A percentile compares a stretch with the other conserved stretches of the same genome.
Evolutionary conservation across 2,113 vertebrate species (phyloP).

Genomic region (Pungitius pungitius): DNA sequence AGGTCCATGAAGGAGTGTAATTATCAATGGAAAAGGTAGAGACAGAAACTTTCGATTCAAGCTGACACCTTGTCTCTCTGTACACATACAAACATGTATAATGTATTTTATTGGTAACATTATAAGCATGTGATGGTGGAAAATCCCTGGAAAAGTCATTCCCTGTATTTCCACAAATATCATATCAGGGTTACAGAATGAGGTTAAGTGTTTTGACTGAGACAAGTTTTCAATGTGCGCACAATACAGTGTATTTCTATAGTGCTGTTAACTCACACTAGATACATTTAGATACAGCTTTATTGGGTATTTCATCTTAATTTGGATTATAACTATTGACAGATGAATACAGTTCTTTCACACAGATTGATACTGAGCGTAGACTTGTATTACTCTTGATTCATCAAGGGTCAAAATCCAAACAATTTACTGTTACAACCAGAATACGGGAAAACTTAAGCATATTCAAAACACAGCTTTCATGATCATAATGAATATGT

Average conservation of each 20-base stretch:
- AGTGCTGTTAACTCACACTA: background rate
- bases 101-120: constrained; percentile 10
- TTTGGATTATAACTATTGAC: constrained; percentile 8
- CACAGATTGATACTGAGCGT: constrained; percentile 1
- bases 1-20: constrained; percentile 14
- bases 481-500: no score
- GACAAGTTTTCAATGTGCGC: constrained; percentile 19
- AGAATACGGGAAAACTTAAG: no score
- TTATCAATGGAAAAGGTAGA: constrained; percentile 1
- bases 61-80: background rate
- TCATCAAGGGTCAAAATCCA: no score
- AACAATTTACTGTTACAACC: no score
- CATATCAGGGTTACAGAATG: constrained; percentile 13
- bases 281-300: background rate
- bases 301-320: background rate
- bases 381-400: background rate
- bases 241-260: background rate
- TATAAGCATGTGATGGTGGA: background rate
- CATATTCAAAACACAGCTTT: no score
- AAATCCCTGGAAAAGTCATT: constrained; percentile 17
- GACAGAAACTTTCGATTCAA: background rate
- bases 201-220: constrained; percentile 14
- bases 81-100: constrained; percentile 6
- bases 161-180: constrained; percentile 32
- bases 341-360: background rate